These are phyloP conservation scores for Heloderma charlesbogerti DNA, from an alignment of 2,113 vertebrate genomes.

Conservation along the genomic window DNA sequence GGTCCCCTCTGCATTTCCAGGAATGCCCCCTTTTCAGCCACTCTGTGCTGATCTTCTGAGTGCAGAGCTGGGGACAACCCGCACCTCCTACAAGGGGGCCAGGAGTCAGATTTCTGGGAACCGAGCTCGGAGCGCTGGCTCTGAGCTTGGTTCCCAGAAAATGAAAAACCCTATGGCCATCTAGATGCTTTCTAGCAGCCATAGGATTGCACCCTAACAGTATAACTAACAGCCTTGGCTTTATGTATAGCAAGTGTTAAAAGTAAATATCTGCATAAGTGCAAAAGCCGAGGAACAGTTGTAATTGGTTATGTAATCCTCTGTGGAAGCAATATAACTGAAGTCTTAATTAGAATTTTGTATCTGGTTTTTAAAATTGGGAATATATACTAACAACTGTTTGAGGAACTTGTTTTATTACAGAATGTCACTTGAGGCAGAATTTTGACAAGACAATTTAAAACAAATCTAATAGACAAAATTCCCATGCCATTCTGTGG, in stretches of 20 bases:
- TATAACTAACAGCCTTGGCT: not conserved
- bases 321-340: not conserved
- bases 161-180: too few relatives aligned
- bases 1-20: too few relatives aligned
- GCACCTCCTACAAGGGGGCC: too few relatives aligned
- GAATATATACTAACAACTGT: not conserved
- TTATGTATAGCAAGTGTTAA: not conserved
- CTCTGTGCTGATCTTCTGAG: too few relatives aligned
- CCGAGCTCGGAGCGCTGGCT: too few relatives aligned
- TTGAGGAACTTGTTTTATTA: constrained; percentile 1
- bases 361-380: not conserved
- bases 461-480: constrained; percentile 3
- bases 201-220: too few relatives aligned
- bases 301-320: not conserved
- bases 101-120: too few relatives aligned
- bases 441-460: not conserved
- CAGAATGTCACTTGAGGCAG: not conserved
- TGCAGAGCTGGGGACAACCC: too few relatives aligned
- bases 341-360: not conserved
- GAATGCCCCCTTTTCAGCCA: too few relatives aligned
- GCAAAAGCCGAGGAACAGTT: not conserved
- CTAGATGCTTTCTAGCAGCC: too few relatives aligned
- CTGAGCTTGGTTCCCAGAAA: too few relatives aligned
- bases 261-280: not conserved
- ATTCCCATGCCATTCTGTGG: not conserved